A percentile compares a stretch with the other conserved stretches of the same genome.
Evolutionary conservation across 2,797 vertebrate genomes (phyloP).

Genomic region (Chromobotia macracanthus): DNA sequence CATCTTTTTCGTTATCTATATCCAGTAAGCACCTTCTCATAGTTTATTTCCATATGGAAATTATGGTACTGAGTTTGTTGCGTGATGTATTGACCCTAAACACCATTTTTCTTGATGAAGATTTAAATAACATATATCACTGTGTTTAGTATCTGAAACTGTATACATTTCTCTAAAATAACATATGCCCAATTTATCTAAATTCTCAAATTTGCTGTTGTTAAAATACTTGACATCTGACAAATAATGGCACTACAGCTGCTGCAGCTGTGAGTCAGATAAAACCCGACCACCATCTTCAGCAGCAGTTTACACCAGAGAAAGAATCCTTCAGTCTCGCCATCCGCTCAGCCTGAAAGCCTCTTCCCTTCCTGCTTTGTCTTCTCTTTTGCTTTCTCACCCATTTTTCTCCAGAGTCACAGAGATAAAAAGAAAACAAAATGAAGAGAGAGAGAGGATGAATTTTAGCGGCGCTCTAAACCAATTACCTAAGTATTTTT

Average conservation of each 20-base stretch:
- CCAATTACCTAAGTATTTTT: slow-evolving; percentile 87
- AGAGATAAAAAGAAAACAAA: slow-evolving; percentile 72
- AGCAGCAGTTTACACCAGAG: slow-evolving; percentile 50
- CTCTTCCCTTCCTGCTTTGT: slow-evolving; percentile 55
- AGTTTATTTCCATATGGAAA: slow-evolving; percentile 75
- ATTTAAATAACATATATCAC: background rate
- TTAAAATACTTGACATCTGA: too few relatives aligned
- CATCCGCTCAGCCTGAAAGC: slow-evolving; percentile 58
- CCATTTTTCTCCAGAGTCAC: slow-evolving; percentile 67
- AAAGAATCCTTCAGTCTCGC: slow-evolving; percentile 51
- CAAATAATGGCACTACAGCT: too few relatives aligned
- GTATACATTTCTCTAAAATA: too few relatives aligned
- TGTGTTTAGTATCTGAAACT: too few relatives aligned
- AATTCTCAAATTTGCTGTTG: too few relatives aligned
- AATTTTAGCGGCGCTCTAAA: slow-evolving; percentile 77
- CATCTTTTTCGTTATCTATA: slow-evolving; percentile 94
- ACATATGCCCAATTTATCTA: too few relatives aligned
- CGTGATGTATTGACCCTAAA: slow-evolving; percentile 54
- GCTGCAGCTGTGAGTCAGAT: background rate
- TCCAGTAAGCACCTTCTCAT: slow-evolving; percentile 91
- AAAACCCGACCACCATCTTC: slow-evolving; percentile 47
- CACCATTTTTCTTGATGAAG: background rate
- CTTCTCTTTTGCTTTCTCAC: slow-evolving; percentile 45
- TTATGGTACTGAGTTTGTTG: slow-evolving; percentile 71
- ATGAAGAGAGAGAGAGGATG: slow-evolving; percentile 72